These are phyloP conservation scores for Apistogramma diplotaenia DNA, from an alignment of 2,113 vertebrate genomes.

Conservation along the genomic window DNA sequence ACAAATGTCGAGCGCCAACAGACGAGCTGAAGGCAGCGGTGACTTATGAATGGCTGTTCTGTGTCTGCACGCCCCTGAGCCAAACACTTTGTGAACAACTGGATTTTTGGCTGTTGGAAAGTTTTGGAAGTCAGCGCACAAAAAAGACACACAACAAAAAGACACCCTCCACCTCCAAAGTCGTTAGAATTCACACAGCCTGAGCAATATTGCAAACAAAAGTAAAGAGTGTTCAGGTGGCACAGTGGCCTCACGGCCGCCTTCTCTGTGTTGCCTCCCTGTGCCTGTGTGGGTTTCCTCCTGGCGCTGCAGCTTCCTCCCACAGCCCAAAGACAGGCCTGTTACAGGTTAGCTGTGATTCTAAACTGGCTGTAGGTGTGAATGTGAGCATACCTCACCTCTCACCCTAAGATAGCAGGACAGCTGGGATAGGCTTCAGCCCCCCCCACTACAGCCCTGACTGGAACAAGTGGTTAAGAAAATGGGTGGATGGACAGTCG, in stretches of 20 bases:
- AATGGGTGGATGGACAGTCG: neutral
- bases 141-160: too few relatives aligned
- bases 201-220: neutral
- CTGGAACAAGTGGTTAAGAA: neutral
- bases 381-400: neutral
- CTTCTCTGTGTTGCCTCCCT: neutral
- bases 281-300: neutral
- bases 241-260: neutral
- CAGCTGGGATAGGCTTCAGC: neutral
- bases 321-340: neutral
- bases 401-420: neutral
- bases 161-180: neutral
- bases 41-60: neutral
- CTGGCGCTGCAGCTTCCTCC: neutral
- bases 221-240: neutral
- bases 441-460: neutral
- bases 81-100: neutral
- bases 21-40: neutral
- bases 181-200: neutral
- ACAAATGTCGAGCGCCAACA: slow-evolving; percentile 12
- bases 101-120: neutral
- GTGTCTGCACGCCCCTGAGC: neutral
- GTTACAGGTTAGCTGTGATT: neutral
- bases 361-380: neutral
- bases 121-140: neutral